Percentiles rank a stretch among this genome's conserved stretches.
Evolutionary conservation across 2,888 invertebrate genomes (phyloP).

Genomic region (Branchinecta sandiegonensis): DNA sequence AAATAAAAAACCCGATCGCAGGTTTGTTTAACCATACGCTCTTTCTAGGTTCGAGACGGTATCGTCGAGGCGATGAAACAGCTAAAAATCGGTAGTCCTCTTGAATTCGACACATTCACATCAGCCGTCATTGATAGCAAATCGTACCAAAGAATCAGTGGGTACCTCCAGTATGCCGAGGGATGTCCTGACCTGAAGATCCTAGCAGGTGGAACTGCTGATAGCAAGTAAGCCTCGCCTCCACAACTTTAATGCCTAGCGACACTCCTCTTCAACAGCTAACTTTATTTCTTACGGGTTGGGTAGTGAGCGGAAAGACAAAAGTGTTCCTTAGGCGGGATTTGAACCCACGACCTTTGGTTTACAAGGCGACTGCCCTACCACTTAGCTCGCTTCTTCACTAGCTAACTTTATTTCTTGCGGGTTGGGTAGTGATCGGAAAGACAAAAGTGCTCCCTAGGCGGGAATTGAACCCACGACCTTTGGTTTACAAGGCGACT

Average conservation of each 20-base stretch:
- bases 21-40: constrained; percentile 18
- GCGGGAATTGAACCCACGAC: no score
- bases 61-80: constrained; percentile 51
- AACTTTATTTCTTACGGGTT: no score
- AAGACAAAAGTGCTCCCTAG: no score
- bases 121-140: constrained; percentile 94
- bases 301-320: neutral
- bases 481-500: neutral
- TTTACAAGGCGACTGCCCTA: neutral
- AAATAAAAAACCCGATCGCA: no score
- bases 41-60: constrained; percentile 49
- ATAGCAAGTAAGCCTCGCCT: constrained; percentile 45
- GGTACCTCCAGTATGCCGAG: constrained; percentile 78
- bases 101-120: constrained; percentile 64
- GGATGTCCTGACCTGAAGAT: constrained; percentile 54
- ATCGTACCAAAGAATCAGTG: constrained; percentile 73
- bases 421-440: neutral
- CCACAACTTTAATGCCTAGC: constrained; percentile 2
- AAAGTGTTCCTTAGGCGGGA: no score
- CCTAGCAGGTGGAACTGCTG: constrained; percentile 73
- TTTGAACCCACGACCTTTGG: no score
- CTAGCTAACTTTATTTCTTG: no score
- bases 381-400: no score
- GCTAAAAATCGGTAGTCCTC: constrained; percentile 72
- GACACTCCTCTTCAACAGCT: neutral